Conservation (phyloP, 2,113 vertebrate species). For the Phalacrocorax pelagicus region DNA sequence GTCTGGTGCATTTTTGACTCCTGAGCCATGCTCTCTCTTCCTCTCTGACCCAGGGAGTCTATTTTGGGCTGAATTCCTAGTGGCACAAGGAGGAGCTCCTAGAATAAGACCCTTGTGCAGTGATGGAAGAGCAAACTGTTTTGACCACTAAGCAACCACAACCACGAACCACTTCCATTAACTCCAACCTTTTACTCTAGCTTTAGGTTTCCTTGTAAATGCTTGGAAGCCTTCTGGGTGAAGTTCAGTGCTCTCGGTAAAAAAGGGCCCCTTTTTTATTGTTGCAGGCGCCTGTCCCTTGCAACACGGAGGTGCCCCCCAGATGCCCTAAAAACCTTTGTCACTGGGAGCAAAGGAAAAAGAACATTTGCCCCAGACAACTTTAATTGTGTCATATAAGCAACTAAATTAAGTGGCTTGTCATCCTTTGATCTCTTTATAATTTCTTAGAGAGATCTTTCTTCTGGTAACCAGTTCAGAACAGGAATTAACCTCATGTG, state of each 20-base stretch:
- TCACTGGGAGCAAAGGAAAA: background rate
- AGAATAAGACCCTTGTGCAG: constrained; percentile 28
- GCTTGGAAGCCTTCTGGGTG: background rate
- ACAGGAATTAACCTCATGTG: background rate
- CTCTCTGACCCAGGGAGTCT: background rate
- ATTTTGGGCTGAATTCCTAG: constrained; percentile 29
- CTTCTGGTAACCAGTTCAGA: background rate
- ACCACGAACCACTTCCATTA: constrained; percentile 39
- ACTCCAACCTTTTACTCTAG: background rate
- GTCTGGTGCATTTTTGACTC: constrained; percentile 3
- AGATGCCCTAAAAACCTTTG: background rate
- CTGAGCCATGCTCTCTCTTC: background rate
- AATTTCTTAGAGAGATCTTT: background rate
- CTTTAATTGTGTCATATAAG: background rate
- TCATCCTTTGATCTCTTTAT: background rate
- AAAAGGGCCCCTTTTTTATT: background rate
- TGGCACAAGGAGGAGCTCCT: constrained; percentile 32
- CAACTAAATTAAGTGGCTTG: background rate
- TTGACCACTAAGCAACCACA: constrained; percentile 7
- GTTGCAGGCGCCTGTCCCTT: background rate
- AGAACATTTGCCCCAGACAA: background rate
- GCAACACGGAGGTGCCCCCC: background rate
- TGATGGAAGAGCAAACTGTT: constrained; percentile 18
- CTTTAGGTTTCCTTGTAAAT: background rate
- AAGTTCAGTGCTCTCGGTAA: background rate